A percentile compares a stretch with the other conserved stretches of the same genome.
These are phyloP conservation scores for Akabosia matsudoensis DNA, from an alignment of 1,140 invertebrate species.

Conservation along the genomic window DNA sequence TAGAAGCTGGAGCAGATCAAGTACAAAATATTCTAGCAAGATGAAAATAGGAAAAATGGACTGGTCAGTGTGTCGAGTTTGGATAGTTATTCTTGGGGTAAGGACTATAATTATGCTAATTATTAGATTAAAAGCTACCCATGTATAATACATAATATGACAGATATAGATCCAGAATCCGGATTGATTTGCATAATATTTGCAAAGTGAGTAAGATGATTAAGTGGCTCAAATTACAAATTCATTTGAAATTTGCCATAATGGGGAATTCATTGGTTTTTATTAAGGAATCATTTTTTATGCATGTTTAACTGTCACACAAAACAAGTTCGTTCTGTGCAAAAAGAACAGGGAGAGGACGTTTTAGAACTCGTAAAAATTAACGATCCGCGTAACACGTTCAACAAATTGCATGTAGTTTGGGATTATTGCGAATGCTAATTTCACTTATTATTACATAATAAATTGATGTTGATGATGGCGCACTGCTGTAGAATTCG, in stretches of 20 bases:
- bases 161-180: too few species aligned
- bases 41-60: neutral
- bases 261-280: too few species aligned
- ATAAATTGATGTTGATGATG: neutral
- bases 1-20: neutral
- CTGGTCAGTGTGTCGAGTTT: slow-evolving; percentile 1
- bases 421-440: neutral
- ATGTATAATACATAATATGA: neutral
- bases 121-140: neutral
- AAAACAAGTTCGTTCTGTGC: too few species aligned
- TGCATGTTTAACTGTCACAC: too few species aligned
- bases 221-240: too few species aligned
- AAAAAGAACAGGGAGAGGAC: neutral
- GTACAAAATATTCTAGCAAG: neutral
- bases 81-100: slow-evolving; percentile 19
- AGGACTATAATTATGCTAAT: neutral
- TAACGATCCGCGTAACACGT: neutral
- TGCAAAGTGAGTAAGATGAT: too few species aligned
- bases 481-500: neutral
- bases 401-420: neutral
- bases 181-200: too few species aligned
- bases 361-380: neutral
- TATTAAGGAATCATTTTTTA: too few species aligned
- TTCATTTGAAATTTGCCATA: too few species aligned
- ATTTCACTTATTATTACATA: neutral